Evolutionary conservation across 2,113 vertebrate species (phyloP), one percentile per base, ranked within the genome.

Genomic region (Ranitomeya variabilis): DNA sequence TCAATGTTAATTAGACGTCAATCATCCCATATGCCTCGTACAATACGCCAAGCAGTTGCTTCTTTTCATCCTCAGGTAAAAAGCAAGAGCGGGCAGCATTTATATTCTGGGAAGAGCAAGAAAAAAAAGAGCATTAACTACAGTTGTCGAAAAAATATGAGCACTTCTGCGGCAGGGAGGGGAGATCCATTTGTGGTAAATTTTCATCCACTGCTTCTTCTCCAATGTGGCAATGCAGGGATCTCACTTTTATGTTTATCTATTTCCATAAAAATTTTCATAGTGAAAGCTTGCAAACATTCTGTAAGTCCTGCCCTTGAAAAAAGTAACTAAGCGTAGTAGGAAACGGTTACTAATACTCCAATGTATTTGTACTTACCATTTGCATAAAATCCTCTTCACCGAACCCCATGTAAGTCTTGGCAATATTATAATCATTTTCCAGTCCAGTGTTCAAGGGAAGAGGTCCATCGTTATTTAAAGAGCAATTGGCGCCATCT

Each of bases 401-500:
- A 0, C 95, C 97, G 86, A 99, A 98, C 64, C 93, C 95, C 97
- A 99, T 97, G 90, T 94, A 88, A 1, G 90, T 26, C 73, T 94
- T 91, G 2, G 90, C 92, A 4, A 93, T 94, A 78, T 78, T 55
- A 92, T 99, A 99, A 91, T 99, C 98, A 0, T 93, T 94, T 76
- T 96, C 83, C 74, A 99, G 92, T 18, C 31, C 95, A 12, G 97
- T 97, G 92, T 96, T 95, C 84, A 99, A 97, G 93, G 99, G 96
- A 90, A 97, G 92, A 0, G 97, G 97, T 91, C 99, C 98, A 4
- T 99, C 98, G 0, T 97, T 95, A 91, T 96, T 99, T 52, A 99
- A 91, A 0, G 98, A 99, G 88, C 94, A 98, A 93, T 98, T 99
- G 0, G 96, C 98, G 3, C 91, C 90, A 91, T 99, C 98, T 1